Conservation (phyloP, 2,888 invertebrate genomes). For the Dastarcus helophoroides region DNA sequence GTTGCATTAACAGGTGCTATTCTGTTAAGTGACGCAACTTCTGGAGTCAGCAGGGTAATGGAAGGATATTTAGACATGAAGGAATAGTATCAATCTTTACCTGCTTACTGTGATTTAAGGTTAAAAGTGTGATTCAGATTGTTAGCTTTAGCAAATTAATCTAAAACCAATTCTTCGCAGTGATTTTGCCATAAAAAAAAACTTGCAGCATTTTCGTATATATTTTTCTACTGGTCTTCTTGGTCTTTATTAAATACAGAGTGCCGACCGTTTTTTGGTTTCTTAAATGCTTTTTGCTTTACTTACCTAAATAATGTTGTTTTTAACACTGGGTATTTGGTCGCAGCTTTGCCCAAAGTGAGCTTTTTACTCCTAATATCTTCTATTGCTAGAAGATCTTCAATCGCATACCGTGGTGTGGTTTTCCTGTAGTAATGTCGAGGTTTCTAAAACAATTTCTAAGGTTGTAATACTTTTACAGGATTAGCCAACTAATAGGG, state of each 20-base stretch:
- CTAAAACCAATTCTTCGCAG: conserved; percentile 17
- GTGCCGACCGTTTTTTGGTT: conserved; percentile 3
- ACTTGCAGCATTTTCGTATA: conserved; percentile 2
- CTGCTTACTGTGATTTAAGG: conserved; percentile 4
- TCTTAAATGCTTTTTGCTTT: conserved; percentile 3
- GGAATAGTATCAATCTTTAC: conserved; percentile 6
- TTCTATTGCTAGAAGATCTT: conserved; percentile 3
- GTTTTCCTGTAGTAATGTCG: no score
- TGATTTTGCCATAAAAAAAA: conserved; percentile 12
- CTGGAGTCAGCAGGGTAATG: conserved; percentile 13
- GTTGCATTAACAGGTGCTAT: conserved; percentile 16
- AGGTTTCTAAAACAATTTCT: no score
- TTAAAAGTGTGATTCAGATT: conserved; percentile 6
- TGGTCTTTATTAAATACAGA: conserved; percentile 11
- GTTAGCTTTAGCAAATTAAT: conserved; percentile 13
- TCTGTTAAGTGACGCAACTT: conserved; percentile 15
- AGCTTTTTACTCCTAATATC: conserved; percentile 5
- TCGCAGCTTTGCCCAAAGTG: conserved; percentile 3
- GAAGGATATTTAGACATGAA: conserved; percentile 12
- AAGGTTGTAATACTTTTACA: no score
- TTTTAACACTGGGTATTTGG: conserved; percentile 3
- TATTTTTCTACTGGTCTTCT: conserved; percentile 4
- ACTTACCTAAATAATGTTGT: conserved; percentile 4
- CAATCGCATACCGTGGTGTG: conserved; percentile 2
- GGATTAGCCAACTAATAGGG: no score